phyloP scores from a whole-genome alignment of 2,113 vertebrate genomes.

The Tapirus terrestris region DNA sequence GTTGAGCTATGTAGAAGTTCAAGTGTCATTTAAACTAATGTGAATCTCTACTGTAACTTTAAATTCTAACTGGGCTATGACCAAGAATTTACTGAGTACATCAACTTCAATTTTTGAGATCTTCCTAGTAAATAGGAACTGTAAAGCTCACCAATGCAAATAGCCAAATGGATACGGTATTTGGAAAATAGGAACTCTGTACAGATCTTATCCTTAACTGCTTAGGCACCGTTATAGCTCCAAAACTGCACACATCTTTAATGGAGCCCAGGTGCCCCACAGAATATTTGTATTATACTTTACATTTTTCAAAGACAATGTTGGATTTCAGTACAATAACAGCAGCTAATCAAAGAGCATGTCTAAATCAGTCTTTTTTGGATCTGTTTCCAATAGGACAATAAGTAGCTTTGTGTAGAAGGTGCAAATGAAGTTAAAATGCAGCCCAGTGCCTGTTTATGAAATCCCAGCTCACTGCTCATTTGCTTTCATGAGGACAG shows the following conservation, averaged over 20 bases:
- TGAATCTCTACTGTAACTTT: slow-evolving; percentile 86
- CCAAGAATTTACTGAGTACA: slow-evolving; percentile 84
- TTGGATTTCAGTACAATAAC: slow-evolving; percentile 6
- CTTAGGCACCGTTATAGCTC: rapidly evolving
- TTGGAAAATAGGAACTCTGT: slow-evolving; percentile 59
- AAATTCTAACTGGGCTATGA: slow-evolving; percentile 83
- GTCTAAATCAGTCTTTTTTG: slow-evolving; percentile 18
- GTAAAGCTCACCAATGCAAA: slow-evolving; percentile 53
- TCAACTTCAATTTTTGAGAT: slow-evolving; percentile 78
- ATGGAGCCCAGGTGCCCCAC: neutral
- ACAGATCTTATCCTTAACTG: neutral
- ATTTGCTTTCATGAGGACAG: neutral
- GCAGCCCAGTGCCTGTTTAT: slow-evolving; percentile 66
- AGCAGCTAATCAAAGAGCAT: slow-evolving; percentile 53
- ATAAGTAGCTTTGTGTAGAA: slow-evolving; percentile 46
- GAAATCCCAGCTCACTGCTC: slow-evolving; percentile 71
- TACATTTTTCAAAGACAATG: slow-evolving; percentile 39
- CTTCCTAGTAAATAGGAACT: slow-evolving; percentile 78
- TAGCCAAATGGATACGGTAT: slow-evolving; percentile 47
- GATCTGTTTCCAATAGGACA: neutral
- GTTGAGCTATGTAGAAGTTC: slow-evolving; percentile 95
- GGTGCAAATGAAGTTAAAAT: slow-evolving; percentile 51
- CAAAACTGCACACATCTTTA: neutral
- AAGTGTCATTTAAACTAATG: slow-evolving; percentile 96
- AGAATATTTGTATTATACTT: neutral